Base-by-base conservation (phyloP, 2,113 vertebrate species). In the Rhipidura dahli region DNA sequence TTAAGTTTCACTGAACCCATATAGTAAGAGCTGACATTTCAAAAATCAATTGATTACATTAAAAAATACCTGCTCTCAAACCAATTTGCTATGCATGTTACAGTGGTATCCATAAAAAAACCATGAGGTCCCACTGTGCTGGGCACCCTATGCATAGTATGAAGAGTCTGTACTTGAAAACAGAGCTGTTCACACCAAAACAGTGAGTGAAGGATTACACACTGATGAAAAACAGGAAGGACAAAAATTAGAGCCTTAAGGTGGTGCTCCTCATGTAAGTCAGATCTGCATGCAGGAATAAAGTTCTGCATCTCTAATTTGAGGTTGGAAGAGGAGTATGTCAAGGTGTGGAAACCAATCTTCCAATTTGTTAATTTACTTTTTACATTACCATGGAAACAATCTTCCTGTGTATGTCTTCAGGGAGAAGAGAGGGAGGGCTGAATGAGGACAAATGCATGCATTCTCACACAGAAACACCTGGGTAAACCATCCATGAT, bases 181-280 rank as follows among this genome's bases (percentile, higher is more conserved):
- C 14, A 54, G 53, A 66, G 27, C 2, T 47, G 66, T 24, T n/a
- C 42, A 37, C 61, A 66, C 9, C 27, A 70, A 70, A 54, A 44
- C 0, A 39, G 4, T 0, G 0, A 76, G 23, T 31, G 42, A 68
- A 20, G 4, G 33, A 70, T 15, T 61, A 16, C 27, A 39, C 10
- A 20, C n/a, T 44, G 14, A 68, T 51, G n/a, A 79, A 83, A 69
- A 47, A 61, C 9, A 9, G 5, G 28, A 82, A 83, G 14, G 14
- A 77, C 30, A 76, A 69, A 83, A 68, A 37, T 39, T 33, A 64
- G 37, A 64, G 27, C 18, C 4, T 53, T 27, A 45, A 44, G 5
- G 27, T 4, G 1, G 5, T n/a, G 14, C 39, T 65, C 31, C 20
- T 73, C 10, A 2, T 37, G 31, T 77, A 73, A 80, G 84, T 40